phyloP scores from a whole-genome alignment of 2,113 vertebrate genomes.

The Oncorhynchus gorbuscha region DNA sequence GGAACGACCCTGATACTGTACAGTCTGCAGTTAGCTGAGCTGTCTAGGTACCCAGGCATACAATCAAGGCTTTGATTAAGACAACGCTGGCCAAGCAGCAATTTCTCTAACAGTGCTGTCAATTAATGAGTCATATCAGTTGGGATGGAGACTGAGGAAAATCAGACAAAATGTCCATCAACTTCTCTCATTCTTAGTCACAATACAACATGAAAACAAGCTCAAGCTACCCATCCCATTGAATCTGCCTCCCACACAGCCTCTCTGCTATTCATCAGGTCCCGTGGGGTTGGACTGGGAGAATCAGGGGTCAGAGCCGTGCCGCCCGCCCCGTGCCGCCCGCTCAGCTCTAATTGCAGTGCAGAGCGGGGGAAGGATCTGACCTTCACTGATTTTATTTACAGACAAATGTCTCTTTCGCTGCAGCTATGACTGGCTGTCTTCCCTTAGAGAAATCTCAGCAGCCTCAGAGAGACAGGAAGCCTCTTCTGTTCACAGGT shows the following conservation, averaged over 20 bases:
- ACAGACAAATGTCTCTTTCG: conserved; percentile 36
- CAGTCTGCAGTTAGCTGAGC: too few relatives aligned
- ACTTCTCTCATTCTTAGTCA: not conserved
- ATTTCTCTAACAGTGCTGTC: conserved; percentile 22
- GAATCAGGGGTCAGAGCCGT: conserved; percentile 26
- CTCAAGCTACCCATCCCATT: conserved; percentile 45
- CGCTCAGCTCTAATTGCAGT: conserved; percentile 35
- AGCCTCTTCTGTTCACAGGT: conserved; percentile 4
- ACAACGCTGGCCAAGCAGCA: conserved; percentile 4
- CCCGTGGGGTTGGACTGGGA: conserved; percentile 35
- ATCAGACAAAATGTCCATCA: not conserved
- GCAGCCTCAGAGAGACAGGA: conserved; percentile 4
- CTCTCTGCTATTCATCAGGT: conserved; percentile 16
- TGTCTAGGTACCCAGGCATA: too few relatives aligned
- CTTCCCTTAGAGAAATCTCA: conserved; percentile 18
- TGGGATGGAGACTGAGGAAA: not conserved
- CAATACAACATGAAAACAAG: conserved; percentile 31
- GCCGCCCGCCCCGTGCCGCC: not conserved
- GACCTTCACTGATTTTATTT: conserved; percentile 58
- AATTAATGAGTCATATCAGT: conserved; percentile 9
- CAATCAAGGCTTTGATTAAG: too few relatives aligned
- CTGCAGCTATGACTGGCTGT: not conserved
- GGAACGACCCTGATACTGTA: too few relatives aligned
- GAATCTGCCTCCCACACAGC: conserved; percentile 54
- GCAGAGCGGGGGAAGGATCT: conserved; percentile 29